Conservation (phyloP, 2,888 invertebrate genomes). For the Scaptomyza polygonia region DNA sequence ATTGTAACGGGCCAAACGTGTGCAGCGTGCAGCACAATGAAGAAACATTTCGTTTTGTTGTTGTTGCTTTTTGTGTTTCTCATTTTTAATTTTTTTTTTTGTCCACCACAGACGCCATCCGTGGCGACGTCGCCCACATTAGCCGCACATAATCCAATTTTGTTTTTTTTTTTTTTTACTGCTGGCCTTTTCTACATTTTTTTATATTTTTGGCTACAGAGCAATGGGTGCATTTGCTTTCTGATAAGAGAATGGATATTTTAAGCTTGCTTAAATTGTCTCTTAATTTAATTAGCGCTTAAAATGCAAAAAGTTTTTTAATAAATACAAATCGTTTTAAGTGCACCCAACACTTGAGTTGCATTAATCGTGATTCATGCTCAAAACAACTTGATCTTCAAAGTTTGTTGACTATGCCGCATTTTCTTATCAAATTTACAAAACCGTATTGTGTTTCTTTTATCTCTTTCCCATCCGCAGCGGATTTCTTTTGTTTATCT, state of each 20-base stretch:
- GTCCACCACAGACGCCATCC: constrained; percentile 61
- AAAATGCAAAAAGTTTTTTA: constrained; percentile 68
- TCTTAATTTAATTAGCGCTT: constrained; percentile 71
- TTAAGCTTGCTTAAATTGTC: neutral
- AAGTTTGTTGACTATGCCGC: constrained; percentile 53
- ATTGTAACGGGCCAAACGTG: constrained; percentile 62
- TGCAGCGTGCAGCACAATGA: constrained; percentile 68
- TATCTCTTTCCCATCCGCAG: constrained; percentile 2
- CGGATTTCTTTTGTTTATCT: neutral
- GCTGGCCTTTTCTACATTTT: constrained; percentile 30
- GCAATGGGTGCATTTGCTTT: constrained; percentile 46
- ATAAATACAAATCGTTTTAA: constrained; percentile 67
- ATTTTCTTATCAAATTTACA: constrained; percentile 35
- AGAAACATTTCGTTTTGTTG: constrained; percentile 24
- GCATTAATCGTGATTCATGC: constrained; percentile 47
- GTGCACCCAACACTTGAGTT: neutral
- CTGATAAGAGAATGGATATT: constrained; percentile 58
- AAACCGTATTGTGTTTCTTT: neutral
- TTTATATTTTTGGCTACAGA: constrained; percentile 11
- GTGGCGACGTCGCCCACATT: constrained; percentile 57
- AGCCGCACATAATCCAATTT: constrained; percentile 73
- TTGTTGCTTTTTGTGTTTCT: neutral
- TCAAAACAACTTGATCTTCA: constrained; percentile 46
- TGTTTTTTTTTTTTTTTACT: constrained; percentile 25
- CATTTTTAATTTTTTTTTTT: constrained; percentile 9